Evolutionary conservation across 92 coral and sea anemone genomes (phyloP).

Genomic region (Phenganax subtilis): DNA sequence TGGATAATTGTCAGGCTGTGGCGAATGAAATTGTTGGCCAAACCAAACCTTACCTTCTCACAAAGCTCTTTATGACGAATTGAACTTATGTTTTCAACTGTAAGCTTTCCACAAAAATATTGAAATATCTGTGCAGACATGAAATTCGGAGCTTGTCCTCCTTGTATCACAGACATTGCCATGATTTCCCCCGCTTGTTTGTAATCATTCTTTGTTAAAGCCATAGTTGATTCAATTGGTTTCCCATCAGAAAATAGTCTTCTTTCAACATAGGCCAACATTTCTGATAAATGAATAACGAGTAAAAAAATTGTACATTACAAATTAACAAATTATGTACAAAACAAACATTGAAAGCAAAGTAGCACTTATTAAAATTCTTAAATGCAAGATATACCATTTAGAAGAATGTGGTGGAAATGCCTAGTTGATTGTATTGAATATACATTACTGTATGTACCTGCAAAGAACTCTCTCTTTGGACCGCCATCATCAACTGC

Average conservation of each 20-base stretch:
- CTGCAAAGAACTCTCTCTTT: slow-evolving; percentile 16
- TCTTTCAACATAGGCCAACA: background rate
- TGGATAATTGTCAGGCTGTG: background rate
- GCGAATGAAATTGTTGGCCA: background rate
- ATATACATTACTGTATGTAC: background rate
- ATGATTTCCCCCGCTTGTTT: slow-evolving; percentile 21
- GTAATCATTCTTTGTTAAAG: background rate
- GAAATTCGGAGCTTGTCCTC: slow-evolving; percentile 16
- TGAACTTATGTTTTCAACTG: background rate
- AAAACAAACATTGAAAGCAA: background rate
- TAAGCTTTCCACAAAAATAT: slow-evolving; percentile 12
- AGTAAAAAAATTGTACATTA: background rate
- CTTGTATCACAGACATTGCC: slow-evolving; percentile 25
- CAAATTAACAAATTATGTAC: background rate
- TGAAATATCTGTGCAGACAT: slow-evolving; percentile 4
- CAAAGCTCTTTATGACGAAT: background rate
- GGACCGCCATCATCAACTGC: slow-evolving; percentile 54
- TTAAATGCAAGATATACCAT: background rate
- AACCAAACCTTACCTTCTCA: slow-evolving; percentile 16
- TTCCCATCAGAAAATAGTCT: slow-evolving; percentile 16
- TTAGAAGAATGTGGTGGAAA: background rate
- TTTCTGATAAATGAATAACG: background rate
- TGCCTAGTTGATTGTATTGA: background rate
- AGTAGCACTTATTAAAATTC: background rate
- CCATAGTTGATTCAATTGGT: slow-evolving; percentile 13